A percentile compares a stretch with the other conserved stretches of the same genome.
phyloP scores from a whole-genome alignment of 2,113 vertebrate species.

The Scytalopus superciliaris region DNA sequence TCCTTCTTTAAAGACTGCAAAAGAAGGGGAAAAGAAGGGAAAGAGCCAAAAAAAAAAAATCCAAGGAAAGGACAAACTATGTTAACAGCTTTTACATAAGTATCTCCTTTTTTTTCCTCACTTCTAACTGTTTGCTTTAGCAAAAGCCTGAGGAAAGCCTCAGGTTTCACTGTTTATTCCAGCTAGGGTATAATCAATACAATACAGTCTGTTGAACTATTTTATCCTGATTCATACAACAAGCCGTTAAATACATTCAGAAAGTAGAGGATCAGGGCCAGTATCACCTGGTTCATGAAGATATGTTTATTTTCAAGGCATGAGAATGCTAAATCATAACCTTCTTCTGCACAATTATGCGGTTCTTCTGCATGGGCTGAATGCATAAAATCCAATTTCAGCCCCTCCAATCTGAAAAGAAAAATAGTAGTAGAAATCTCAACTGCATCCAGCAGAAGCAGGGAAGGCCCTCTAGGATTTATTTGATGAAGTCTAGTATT shows the following conservation, averaged over 20 bases:
- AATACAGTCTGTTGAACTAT: background rate
- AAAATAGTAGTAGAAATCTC: background rate
- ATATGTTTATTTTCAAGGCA: background rate
- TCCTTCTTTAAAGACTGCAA: background rate
- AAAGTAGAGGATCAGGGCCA: background rate
- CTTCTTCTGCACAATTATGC: background rate
- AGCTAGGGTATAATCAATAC: background rate
- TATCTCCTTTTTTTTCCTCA: background rate
- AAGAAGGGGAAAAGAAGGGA: background rate
- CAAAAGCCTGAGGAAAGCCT: background rate
- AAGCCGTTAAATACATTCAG: constrained; percentile 24
- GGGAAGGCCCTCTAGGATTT: background rate
- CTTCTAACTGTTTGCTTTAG: background rate
- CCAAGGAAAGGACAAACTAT: background rate
- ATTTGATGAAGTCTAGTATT: background rate
- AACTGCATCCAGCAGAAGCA: background rate
- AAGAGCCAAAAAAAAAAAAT: background rate
- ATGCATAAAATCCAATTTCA: background rate
- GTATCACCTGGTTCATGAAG: background rate
- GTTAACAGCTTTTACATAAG: background rate
- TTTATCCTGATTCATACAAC: constrained; percentile 14
- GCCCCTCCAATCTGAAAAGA: background rate
- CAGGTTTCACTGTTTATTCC: background rate
- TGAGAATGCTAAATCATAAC: background rate
- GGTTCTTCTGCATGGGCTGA: background rate